These are phyloP conservation scores for Porites lobata DNA, from an alignment of 92 coral and sea anemone genomes.

Conservation along the genomic window DNA sequence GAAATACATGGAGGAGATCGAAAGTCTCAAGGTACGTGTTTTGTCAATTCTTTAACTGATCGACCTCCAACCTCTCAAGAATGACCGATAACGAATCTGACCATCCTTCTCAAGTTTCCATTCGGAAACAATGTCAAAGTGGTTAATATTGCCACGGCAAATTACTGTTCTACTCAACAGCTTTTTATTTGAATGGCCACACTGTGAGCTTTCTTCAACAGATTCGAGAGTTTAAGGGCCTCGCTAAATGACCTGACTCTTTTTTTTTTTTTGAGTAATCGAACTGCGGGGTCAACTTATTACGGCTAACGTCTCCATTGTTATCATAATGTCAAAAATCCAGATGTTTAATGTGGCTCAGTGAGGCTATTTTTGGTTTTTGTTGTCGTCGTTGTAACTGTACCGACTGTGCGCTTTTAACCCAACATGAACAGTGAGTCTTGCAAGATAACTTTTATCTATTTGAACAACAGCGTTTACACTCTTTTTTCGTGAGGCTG, in stretches of 20 bases:
- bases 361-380: background rate
- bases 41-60: too few relatives aligned
- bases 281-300: background rate
- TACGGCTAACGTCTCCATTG: background rate
- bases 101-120: background rate
- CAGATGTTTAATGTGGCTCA: background rate
- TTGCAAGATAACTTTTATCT: background rate
- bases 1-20: conserved; percentile 88
- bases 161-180: too few relatives aligned
- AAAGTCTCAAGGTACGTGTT: conserved; percentile 66
- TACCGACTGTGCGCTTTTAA: background rate
- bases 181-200: background rate
- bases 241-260: background rate
- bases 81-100: background rate
- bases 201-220: background rate
- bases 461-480: background rate
- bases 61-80: background rate
- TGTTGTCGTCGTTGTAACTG: background rate
- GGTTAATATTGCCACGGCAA: background rate
- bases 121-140: background rate
- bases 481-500: background rate
- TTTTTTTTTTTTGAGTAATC: background rate
- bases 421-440: background rate
- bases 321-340: background rate
- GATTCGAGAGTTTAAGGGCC: background rate